Evolutionary conservation across 2,113 vertebrate genomes (phyloP).

Genomic region (Pseudorectes ferrugineus): DNA sequence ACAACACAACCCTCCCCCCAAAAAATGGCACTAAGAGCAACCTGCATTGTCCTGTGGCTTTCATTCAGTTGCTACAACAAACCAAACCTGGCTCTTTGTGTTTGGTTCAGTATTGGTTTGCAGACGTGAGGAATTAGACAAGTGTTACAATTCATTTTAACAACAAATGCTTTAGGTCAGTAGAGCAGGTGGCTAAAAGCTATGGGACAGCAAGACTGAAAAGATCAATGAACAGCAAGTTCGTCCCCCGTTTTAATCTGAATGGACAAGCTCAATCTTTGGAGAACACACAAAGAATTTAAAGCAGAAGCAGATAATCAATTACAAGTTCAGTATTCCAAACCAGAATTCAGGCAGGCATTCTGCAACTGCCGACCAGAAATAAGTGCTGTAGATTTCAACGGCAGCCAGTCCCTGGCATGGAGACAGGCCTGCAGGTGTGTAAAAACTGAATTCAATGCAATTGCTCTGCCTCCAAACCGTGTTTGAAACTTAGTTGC

Average conservation of each 20-base stretch:
- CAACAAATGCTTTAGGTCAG: not conserved
- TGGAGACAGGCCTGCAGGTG: not conserved
- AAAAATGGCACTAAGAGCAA: not conserved
- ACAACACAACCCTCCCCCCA: not conserved
- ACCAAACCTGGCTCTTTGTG: not conserved
- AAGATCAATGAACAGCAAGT: not conserved
- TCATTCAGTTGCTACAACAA: not conserved
- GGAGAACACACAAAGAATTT: not conserved
- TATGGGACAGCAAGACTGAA: not conserved
- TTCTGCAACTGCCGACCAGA: not conserved
- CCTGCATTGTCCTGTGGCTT: not conserved
- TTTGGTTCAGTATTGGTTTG: not conserved
- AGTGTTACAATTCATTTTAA: not conserved
- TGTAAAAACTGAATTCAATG: not conserved
- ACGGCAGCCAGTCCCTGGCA: not conserved
- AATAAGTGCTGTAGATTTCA: not conserved
- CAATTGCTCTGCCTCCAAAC: not conserved
- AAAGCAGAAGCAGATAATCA: not conserved
- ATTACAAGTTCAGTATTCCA: not conserved
- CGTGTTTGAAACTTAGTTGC: not conserved
- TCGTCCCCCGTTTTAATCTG: not conserved
- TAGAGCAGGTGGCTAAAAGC: not conserved
- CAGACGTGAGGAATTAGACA: not conserved
- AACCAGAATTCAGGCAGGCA: not conserved
- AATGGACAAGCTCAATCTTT: not conserved